These are phyloP conservation scores for Tortrix viridana DNA, from an alignment of 2,888 invertebrate genomes.

Conservation along the genomic window DNA sequence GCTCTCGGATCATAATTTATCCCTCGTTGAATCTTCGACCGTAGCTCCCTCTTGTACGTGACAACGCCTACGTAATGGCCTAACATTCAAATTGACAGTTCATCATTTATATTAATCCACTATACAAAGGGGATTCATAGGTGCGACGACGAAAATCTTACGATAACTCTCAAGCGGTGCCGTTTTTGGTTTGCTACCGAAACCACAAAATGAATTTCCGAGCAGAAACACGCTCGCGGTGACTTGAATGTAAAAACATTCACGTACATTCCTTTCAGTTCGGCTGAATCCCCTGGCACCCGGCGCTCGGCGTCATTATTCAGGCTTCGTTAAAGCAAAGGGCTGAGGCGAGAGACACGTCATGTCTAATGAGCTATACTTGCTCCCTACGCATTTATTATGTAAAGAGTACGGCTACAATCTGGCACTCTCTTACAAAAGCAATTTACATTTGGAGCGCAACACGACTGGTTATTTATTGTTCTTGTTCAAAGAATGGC, in stretches of 20 bases:
- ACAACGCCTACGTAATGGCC: no score
- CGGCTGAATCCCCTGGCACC: slow-evolving; percentile 30
- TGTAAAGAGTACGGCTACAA: slow-evolving; percentile 51
- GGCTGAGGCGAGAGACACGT: slow-evolving; percentile 40
- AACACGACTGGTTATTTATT: slow-evolving; percentile 35
- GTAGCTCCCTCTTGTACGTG: no score
- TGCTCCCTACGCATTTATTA: slow-evolving; percentile 49
- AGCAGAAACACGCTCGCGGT: slow-evolving; percentile 14
- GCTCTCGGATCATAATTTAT: background rate
- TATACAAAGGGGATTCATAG: no score
- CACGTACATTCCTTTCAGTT: slow-evolving; percentile 35
- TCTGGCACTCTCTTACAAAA: slow-evolving; percentile 44
- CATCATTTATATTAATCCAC: no score
- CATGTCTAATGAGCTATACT: slow-evolving; percentile 47
- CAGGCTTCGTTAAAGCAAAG: slow-evolving; percentile 40
- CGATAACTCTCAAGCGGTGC: no score
- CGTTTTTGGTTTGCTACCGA: no score
- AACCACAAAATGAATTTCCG: slow-evolving; percentile 7
- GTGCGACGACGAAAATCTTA: no score
- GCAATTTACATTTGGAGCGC: slow-evolving; percentile 34
- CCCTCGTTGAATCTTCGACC: background rate
- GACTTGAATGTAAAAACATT: slow-evolving; percentile 31
- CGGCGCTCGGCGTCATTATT: slow-evolving; percentile 33
- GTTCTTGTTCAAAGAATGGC: slow-evolving; percentile 35
- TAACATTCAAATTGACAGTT: no score